These are phyloP conservation scores for Alviniconcha marisindica DNA, from an alignment of 1,140 invertebrate genomes.

Conservation along the genomic window DNA sequence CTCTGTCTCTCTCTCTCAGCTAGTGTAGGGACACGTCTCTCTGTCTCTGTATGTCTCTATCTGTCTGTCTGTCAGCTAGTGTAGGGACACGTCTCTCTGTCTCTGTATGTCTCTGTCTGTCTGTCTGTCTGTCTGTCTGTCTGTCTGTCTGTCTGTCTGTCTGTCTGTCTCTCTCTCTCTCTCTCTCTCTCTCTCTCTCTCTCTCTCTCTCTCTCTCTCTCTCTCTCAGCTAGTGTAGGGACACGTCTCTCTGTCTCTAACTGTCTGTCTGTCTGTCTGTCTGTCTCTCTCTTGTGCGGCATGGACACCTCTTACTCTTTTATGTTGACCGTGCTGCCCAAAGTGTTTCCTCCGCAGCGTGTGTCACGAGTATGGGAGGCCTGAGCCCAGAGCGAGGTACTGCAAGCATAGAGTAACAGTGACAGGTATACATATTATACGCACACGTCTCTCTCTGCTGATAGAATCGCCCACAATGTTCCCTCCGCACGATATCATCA, in stretches of 20 bases:
- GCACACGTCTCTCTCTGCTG: too few species aligned
- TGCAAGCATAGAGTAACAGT: too few species aligned
- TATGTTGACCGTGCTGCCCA: too few species aligned
- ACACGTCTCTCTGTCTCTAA: neutral
- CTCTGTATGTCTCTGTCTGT: neutral
- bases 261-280: neutral
- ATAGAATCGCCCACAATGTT: too few species aligned
- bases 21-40: neutral
- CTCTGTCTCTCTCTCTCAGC: too few species aligned
- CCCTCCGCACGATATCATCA: too few species aligned
- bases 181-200: neutral
- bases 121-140: neutral
- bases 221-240: neutral
- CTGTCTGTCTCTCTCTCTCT: neutral
- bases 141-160: neutral
- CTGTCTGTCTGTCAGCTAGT: neutral
- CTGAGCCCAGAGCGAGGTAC: too few species aligned
- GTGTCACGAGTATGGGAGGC: too few species aligned
- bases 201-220: neutral
- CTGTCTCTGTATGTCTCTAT: neutral
- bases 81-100: neutral
- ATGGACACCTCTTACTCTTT: too few species aligned
- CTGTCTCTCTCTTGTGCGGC: too few species aligned
- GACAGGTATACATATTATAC: too few species aligned
- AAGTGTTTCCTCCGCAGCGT: too few species aligned